phyloP scores from a whole-genome alignment of 1,140 invertebrate species.

The Paramacrobiotus metropolitanus region DNA sequence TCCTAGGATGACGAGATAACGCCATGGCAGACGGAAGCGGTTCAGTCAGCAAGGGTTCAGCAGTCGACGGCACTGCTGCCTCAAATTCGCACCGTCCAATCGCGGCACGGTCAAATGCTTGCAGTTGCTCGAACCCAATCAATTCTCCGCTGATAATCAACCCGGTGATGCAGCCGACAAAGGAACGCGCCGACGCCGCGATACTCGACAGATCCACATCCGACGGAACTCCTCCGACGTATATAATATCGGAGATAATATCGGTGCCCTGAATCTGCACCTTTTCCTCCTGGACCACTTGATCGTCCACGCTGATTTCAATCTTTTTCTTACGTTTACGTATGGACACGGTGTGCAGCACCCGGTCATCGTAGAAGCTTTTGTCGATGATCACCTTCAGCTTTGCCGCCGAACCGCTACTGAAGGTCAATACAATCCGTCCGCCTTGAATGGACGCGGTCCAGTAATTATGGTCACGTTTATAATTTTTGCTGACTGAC shows the following conservation, averaged over 20 bases:
- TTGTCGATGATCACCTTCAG: neutral
- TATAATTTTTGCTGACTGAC: conserved; percentile 5
- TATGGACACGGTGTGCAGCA: neutral
- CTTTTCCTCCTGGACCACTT: neutral
- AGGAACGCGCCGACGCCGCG: neutral
- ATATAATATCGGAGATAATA: neutral
- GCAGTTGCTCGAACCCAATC: neutral
- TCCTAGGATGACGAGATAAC: neutral
- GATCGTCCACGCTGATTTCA: neutral
- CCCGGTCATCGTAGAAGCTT: neutral
- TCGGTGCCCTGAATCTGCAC: neutral
- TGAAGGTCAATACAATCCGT: conserved; percentile 36
- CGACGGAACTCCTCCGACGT: neutral
- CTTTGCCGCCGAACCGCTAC: conserved; percentile 37
- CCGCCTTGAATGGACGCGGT: conserved; percentile 38
- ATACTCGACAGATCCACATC: neutral
- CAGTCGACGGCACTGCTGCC: neutral
- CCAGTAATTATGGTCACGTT: conserved; percentile 32
- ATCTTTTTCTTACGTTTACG: neutral
- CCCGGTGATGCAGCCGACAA: conserved; percentile 1
- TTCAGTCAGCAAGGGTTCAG: neutral
- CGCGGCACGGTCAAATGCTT: neutral
- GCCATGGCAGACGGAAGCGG: neutral
- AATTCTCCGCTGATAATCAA: neutral
- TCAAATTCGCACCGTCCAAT: neutral